Base-by-base conservation (phyloP, 2,888 invertebrate genomes). In the Esperia sulphurella region DNA sequence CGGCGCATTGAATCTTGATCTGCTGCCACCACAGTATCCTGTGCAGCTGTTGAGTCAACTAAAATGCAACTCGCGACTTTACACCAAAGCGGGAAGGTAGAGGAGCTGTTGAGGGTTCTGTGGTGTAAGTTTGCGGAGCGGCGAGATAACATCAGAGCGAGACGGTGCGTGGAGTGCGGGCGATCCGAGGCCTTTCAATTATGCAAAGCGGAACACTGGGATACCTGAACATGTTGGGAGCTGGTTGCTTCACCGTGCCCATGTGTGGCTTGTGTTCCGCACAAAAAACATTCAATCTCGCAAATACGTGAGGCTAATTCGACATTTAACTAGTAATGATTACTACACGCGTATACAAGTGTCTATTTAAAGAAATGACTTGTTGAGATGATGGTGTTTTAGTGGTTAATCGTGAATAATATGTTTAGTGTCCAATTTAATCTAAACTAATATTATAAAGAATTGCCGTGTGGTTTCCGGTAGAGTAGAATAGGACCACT, bases 1-100 rank as follows among this genome's bases (percentile, higher is more conserved):
- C 72, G 70, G 63, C 65, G 68, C 74, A 71, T 73, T 76, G 76
- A 76, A 80, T 81, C 75, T 78, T 74, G 77, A 79, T 82, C 72
- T 73, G 61, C 59, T 52, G 45, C 52, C 53, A 61, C 68, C 55
- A 59, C 54, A 56, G 59, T 63, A 68, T 57, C 59, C 57, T 49
- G 52, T 57, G 43, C 55, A 43, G 49, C 30, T 28, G 45, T 52
- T 43, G 30, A 46, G 39, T 49, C 43, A 43, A 43, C 14, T n/a
- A n/a, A n/a, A n/a, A n/a, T n/a, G 46, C 50, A 41, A 66, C 41
- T 59, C 51, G 59, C 57, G 55, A 61, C 68, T 55, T 52, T 69
- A 59, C 38, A 38, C 30, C 42, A 8, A 21, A 12, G 48, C 6
- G 1, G 29, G 43, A 57, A 48, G 46, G 43, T 29, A 46, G 51